Evolutionary conservation across 2,888 invertebrate genomes (phyloP), one percentile per base, ranked within the genome.

Genomic region (Sinopyrophorus schimmeli): DNA sequence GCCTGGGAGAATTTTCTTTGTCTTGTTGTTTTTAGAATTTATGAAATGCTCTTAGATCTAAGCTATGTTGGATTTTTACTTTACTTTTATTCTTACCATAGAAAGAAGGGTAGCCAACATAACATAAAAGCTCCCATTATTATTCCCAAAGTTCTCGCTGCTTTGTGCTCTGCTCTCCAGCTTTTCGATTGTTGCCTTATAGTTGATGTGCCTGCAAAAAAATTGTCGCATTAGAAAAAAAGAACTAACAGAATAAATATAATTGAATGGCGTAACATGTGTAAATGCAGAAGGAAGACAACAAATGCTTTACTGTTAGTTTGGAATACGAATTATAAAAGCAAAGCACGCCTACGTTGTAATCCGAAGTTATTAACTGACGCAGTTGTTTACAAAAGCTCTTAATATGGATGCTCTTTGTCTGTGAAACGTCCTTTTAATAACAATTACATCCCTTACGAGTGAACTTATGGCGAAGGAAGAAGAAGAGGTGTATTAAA

Each of bases 41-140:
- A 21, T 40, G 20, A 40, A 30, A 40, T 40, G 18, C 31, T 31
- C 28, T 11, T 28, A 28, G 28, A 9, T 12, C 9, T 39, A 12
- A n/a, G n/a, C n/a, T 24, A 10, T 16, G 24, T 17, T 27, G 14
- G 26, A 9, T 18, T 18, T 24, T 26, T 43, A 40, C 5, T 4
- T 41, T 10, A 17, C 11, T 31, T 34, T 37, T 35, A 3, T 55
- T 60, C 84, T 82, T 81, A 95, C 94, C 95, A 95, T 26, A 92
- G 80, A 78, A 96, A 96, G 81, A 96, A 96, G 38, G 96, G 96
- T 62, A 95, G 79, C 93, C 95, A 96, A 73, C 96, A 96, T 46
- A 94, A 77, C 59, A 96, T 80, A 76, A 96, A 96, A 16, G 92
- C 93, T 21, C 95, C 95, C 84, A 97, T 95, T 61, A 97, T 94